These are phyloP conservation scores for Lasioglossum pauxillum DNA, from an alignment of 2,888 invertebrate genomes.

Conservation along the genomic window DNA sequence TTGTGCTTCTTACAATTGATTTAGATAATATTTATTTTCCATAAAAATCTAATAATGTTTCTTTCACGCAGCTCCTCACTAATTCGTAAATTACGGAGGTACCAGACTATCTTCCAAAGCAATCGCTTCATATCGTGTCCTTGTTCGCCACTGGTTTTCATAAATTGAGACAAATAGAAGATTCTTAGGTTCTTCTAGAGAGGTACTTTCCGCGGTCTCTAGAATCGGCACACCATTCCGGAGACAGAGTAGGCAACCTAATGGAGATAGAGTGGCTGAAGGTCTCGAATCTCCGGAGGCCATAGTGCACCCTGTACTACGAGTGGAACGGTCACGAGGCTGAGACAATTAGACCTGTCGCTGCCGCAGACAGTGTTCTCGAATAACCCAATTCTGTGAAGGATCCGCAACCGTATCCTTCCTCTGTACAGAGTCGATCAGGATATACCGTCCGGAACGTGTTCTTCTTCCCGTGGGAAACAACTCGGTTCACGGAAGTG, in stretches of 20 bases:
- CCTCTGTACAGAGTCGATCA: neutral
- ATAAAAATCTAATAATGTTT: too few relatives aligned
- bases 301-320: neutral
- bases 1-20: too few relatives aligned
- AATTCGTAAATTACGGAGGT: too few relatives aligned
- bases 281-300: neutral
- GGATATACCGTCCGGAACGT: neutral
- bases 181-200: neutral
- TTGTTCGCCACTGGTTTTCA: too few relatives aligned
- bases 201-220: neutral
- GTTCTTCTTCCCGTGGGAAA: neutral
- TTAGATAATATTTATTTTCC: too few relatives aligned
- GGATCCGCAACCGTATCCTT: neutral
- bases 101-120: too few relatives aligned
- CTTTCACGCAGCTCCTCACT: too few relatives aligned
- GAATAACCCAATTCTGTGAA: neutral
- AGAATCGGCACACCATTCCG: neutral
- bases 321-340: neutral
- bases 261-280: neutral
- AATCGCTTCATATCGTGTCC: too few relatives aligned
- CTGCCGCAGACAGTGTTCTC: neutral
- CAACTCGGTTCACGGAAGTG: neutral
- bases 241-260: neutral
- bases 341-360: conserved; percentile 2
- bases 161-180: too few relatives aligned